Evolutionary conservation across 2,113 vertebrate species (phyloP).

Genomic region (Prolemur simus): DNA sequence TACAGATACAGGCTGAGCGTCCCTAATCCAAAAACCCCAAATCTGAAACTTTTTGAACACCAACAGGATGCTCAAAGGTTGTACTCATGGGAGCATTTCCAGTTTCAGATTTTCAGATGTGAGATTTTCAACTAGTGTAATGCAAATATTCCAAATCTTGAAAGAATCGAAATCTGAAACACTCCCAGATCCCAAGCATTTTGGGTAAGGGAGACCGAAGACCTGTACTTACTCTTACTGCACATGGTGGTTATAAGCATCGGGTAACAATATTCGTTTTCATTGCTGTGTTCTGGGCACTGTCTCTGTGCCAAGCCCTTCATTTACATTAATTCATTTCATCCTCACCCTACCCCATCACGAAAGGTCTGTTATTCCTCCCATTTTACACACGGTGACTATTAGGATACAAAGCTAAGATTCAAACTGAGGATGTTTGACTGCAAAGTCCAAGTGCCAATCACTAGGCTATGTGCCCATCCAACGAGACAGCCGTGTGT

Average conservation of each 20-base stretch:
- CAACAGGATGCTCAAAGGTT: no score
- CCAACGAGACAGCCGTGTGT: rapidly evolving
- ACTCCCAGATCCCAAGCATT: no score
- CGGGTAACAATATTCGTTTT: neutral
- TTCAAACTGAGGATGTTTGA: neutral
- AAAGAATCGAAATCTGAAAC: no score
- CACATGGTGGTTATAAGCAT: rapidly evolving
- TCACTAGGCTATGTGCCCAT: rapidly evolving
- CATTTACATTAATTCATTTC: neutral
- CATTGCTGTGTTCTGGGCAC: neutral
- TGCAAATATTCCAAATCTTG: no score
- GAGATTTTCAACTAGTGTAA: no score
- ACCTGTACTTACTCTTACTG: neutral
- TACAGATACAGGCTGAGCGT: neutral
- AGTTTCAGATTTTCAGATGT: no score
- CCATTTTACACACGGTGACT: neutral
- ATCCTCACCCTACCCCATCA: neutral
- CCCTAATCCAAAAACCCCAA: no score
- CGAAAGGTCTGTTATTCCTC: neutral
- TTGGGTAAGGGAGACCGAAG: no score
- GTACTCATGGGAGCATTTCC: no score
- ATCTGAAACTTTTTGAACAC: no score
- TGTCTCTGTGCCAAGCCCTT: neutral
- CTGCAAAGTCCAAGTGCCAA: neutral
- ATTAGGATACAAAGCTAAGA: neutral